Conservation (phyloP, 2,113 vertebrate species). For the Cichladusa arquata region DNA sequence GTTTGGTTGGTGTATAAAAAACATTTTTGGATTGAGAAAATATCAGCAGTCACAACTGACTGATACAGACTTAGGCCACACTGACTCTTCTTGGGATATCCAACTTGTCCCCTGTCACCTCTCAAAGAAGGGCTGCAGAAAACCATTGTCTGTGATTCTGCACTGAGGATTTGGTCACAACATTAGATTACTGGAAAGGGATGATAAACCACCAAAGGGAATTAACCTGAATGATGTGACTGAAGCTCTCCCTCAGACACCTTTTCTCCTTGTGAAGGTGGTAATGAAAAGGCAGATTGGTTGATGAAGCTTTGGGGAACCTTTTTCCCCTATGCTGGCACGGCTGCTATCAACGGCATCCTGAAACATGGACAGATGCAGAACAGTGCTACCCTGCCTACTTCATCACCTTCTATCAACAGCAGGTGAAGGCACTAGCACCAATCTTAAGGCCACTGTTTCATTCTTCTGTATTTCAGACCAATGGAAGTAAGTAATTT, state of each 20-base stretch:
- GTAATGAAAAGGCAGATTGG: not conserved
- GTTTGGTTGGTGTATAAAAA: slow-evolving; percentile 16
- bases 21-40: not conserved
- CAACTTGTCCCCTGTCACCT: not conserved
- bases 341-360: accelerated
- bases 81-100: not conserved
- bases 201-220: not conserved
- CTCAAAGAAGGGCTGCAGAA: not conserved
- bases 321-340: not conserved
- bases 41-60: not conserved
- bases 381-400: not conserved
- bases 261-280: not conserved
- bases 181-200: not conserved
- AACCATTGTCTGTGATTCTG: not conserved
- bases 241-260: not conserved
- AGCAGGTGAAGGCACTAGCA: not conserved
- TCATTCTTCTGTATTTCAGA: not conserved
- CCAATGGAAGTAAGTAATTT: not conserved
- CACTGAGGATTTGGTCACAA: not conserved
- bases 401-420: not conserved
- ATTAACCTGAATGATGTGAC: not conserved
- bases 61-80: accelerated
- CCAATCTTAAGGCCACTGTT: not conserved
- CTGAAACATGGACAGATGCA: not conserved
- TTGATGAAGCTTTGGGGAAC: not conserved